Percentiles rank a stretch among this genome's conserved stretches.
These are phyloP conservation scores for Chinchilla lanigera DNA, from an alignment of 2,113 vertebrate genomes.

Conservation along the genomic window DNA sequence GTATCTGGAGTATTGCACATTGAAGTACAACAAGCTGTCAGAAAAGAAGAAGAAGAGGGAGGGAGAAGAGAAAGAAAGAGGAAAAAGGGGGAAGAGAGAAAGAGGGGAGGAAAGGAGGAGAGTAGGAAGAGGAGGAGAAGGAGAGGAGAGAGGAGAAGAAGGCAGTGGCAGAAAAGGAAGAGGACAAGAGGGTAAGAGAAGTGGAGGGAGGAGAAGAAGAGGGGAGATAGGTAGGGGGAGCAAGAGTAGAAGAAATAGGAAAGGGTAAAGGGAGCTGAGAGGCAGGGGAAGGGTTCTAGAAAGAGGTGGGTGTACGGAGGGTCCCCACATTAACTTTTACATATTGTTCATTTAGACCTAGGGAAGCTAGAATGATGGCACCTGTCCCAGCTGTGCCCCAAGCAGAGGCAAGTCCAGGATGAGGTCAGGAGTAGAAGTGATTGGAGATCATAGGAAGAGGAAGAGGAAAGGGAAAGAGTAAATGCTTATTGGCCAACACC, in stretches of 20 bases:
- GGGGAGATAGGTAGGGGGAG: not conserved
- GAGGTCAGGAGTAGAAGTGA: not conserved
- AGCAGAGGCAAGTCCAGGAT: not conserved
- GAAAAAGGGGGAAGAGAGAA: not conserved
- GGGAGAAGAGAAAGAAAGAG: not conserved
- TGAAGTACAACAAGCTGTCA: not conserved
- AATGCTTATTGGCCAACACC: not conserved
- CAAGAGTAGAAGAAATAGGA: not conserved
- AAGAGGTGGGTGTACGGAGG: not conserved
- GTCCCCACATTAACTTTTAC: not conserved
- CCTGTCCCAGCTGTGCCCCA: not conserved
- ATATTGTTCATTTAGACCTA: not conserved
- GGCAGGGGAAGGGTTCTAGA: not conserved
- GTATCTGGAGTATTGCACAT: not conserved
- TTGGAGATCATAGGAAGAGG: not conserved
- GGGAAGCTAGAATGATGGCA: not conserved
- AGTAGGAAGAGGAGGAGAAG: not conserved
- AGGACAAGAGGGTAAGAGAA: too few species aligned
- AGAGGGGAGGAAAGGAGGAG: not conserved
- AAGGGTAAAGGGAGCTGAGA: not conserved
- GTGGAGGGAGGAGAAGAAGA: not conserved
- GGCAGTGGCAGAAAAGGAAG: rapidly evolving
- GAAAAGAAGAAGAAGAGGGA: not conserved
- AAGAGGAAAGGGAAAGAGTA: not conserved
- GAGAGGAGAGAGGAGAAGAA: rapidly evolving